Conservation (phyloP, 2,888 invertebrate genomes). For the Conistra vaccinii region DNA sequence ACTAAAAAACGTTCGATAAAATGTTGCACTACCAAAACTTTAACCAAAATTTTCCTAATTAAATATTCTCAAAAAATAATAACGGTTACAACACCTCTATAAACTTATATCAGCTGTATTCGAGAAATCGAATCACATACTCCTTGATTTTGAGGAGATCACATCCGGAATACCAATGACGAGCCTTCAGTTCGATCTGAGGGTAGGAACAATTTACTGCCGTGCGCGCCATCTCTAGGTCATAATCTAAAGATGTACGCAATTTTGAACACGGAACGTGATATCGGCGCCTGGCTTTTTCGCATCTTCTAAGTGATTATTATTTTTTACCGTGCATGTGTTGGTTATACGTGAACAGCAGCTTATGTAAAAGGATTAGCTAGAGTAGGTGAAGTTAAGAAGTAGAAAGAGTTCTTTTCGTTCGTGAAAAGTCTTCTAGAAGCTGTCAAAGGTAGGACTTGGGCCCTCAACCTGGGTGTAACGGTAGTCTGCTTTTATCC, state of each 20-base stretch:
- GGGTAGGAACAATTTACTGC: constrained; percentile 64
- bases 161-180: constrained; percentile 84
- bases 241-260: constrained; percentile 71
- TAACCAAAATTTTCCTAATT: too few relatives aligned
- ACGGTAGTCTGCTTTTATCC: not conserved
- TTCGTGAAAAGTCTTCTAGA: not conserved
- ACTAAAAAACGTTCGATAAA: not conserved
- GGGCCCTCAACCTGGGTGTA: not conserved
- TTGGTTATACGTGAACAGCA: not conserved
- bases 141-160: constrained; percentile 89
- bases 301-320: constrained; percentile 22
- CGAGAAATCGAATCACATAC: constrained; percentile 91
- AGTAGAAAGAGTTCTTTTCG: not conserved
- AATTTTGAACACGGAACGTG: constrained; percentile 59
- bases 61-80: not conserved
- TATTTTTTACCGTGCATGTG: not conserved
- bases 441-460: not conserved
- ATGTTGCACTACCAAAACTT: not conserved
- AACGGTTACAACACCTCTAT: constrained; percentile 69
- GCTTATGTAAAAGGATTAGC: not conserved
- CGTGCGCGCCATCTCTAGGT: constrained; percentile 67
- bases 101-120: constrained; percentile 75
- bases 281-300: constrained; percentile 20
- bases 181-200: constrained; percentile 72
- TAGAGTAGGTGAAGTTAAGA: not conserved